These are phyloP conservation scores for Parotocinclus haroldoi DNA, from an alignment of 2,797 vertebrate species.

Conservation along the genomic window DNA sequence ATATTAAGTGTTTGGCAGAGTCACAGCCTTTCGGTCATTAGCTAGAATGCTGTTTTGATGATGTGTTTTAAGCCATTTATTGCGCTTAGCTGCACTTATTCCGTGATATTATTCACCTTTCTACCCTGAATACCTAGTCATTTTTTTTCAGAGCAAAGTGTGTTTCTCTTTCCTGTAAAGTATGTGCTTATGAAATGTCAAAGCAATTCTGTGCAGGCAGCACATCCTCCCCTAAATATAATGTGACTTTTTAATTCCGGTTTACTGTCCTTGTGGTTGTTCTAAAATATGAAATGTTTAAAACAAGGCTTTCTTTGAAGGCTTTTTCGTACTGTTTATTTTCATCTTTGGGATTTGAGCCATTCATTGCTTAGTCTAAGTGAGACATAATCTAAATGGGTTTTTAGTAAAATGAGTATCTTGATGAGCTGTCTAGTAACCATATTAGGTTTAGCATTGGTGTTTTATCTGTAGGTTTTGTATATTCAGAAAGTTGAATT, in stretches of 20 bases:
- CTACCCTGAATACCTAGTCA: slow-evolving; percentile 24
- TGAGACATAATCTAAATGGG: too few species aligned
- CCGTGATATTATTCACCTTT: slow-evolving; percentile 42
- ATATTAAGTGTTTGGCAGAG: slow-evolving; percentile 5
- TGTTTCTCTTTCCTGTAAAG: slow-evolving; percentile 29
- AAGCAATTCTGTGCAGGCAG: slow-evolving; percentile 22
- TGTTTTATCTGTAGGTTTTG: not conserved
- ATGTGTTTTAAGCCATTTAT: slow-evolving; percentile 35
- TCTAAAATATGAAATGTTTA: slow-evolving; percentile 6
- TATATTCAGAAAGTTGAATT: not conserved
- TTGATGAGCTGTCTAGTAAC: not conserved
- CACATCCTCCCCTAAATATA: slow-evolving; percentile 14
- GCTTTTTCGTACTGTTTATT: not conserved
- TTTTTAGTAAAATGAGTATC: too few species aligned
- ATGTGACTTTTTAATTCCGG: slow-evolving; percentile 6
- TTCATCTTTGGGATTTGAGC: too few species aligned
- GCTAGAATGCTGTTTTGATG: slow-evolving; percentile 9
- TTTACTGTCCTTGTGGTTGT: not conserved
- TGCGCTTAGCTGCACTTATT: slow-evolving; percentile 12
- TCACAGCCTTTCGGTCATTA: slow-evolving; percentile 26
- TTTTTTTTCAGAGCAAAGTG: slow-evolving; percentile 15
- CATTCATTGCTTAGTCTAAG: too few species aligned
- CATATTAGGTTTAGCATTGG: not conserved
- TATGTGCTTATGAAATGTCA: slow-evolving; percentile 38
- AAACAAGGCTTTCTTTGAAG: not conserved